Conservation (phyloP, 1,140 invertebrate genomes). For the Cydia fagiglandana region DNA sequence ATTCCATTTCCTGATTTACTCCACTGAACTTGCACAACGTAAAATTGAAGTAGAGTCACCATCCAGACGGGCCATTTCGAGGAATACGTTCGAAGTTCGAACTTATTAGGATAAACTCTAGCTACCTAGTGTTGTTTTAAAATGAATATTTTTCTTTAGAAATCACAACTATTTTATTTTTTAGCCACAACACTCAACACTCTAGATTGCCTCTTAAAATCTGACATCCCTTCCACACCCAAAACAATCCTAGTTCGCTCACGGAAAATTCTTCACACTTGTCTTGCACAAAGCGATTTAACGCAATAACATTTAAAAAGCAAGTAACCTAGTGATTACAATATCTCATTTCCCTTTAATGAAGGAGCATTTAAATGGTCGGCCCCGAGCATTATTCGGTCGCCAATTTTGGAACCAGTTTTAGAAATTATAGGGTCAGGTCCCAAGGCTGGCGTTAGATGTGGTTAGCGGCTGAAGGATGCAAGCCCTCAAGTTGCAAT, state of each 20-base stretch:
- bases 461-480: conserved; percentile 37
- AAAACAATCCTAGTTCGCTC: neutral
- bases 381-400: conserved; percentile 64
- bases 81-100: neutral
- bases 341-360: conserved; percentile 74
- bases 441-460: conserved; percentile 52
- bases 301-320: conserved; percentile 34
- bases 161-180: no score
- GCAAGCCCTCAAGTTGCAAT: neutral
- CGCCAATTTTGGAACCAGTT: conserved; percentile 76
- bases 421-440: conserved; percentile 77
- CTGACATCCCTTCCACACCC: neutral
- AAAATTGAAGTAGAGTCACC: conserved; percentile 39
- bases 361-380: conserved; percentile 71
- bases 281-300: conserved; percentile 15
- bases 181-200: no score
- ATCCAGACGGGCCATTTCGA: conserved; percentile 33
- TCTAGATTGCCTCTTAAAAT: neutral
- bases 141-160: no score
- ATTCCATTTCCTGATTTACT: no score
- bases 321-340: conserved; percentile 64
- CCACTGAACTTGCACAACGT: neutral
- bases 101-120: neutral
- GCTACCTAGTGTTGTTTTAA: no score
- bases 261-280: neutral